Percentiles rank a stretch among this genome's conserved stretches.
Conservation (phyloP, 1,140 invertebrate genomes). For the Scaptomyza graminum region DNA sequence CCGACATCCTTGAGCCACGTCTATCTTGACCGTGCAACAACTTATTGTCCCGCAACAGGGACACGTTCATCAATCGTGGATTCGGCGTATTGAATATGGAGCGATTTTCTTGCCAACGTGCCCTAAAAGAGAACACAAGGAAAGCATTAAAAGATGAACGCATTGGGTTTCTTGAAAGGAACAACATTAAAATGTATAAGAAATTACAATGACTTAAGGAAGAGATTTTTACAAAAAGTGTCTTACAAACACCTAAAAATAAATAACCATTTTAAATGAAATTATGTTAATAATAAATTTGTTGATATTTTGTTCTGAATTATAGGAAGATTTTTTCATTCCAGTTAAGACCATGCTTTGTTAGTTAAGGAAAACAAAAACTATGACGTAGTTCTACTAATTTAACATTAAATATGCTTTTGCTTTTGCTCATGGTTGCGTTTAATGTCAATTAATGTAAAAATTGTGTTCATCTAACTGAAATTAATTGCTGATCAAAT, state of each 20-base stretch:
- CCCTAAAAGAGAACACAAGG: constrained; percentile 85
- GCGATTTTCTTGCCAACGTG: constrained; percentile 94
- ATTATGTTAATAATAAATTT: too few species aligned
- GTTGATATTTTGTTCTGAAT: too few species aligned
- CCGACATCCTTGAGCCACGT: constrained; percentile 90
- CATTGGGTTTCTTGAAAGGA: too few species aligned
- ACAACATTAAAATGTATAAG: too few species aligned
- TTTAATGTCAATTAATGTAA: constrained; percentile 66
- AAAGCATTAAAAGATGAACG: not conserved
- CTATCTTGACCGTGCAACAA: constrained; percentile 90
- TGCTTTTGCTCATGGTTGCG: constrained; percentile 29
- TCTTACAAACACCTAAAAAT: too few species aligned
- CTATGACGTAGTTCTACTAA: constrained; percentile 8
- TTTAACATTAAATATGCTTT: constrained; percentile 1
- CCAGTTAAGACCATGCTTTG: too few species aligned
- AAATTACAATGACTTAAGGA: too few species aligned
- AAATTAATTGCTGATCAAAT: constrained; percentile 73
- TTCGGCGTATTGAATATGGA: constrained; percentile 98
- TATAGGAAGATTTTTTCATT: too few species aligned
- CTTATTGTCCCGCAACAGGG: constrained; percentile 91
- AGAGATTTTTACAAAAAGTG: too few species aligned
- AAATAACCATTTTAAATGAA: too few species aligned
- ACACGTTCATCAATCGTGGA: constrained; percentile 94
- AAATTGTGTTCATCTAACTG: constrained; percentile 64
- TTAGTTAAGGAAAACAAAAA: constrained; percentile 14